Percentiles rank a stretch among this genome's conserved stretches.
phyloP scores from a whole-genome alignment of 2,797 vertebrate species.

The Forpus xanthops region DNA sequence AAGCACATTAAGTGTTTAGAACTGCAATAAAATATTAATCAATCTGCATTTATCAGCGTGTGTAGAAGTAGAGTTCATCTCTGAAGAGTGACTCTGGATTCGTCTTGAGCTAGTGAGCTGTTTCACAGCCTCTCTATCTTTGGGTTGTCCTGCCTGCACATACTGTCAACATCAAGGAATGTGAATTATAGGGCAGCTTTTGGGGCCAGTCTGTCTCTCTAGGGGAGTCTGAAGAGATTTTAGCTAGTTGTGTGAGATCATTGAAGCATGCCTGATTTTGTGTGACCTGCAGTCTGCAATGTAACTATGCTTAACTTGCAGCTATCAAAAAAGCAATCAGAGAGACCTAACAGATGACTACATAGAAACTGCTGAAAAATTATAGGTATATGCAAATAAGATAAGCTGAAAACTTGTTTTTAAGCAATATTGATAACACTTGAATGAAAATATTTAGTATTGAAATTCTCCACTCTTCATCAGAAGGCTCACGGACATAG shows the following conservation, averaged over 20 bases:
- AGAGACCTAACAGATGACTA: neutral
- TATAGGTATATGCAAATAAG: neutral
- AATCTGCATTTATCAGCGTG: neutral
- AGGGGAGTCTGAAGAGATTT: neutral
- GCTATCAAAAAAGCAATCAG: neutral
- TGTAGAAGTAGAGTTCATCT: neutral
- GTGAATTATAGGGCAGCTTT: neutral
- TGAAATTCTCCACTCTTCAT: neutral
- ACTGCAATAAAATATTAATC: neutral
- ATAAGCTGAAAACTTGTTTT: neutral
- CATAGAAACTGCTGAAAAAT: neutral
- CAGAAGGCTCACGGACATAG: neutral
- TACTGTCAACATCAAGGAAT: neutral
- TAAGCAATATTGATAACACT: neutral
- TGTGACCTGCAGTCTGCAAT: neutral
- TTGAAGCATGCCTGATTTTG: neutral
- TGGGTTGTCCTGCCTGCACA: neutral
- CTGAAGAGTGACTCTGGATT: neutral
- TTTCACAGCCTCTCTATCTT: neutral
- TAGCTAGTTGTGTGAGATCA: neutral
- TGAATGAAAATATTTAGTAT: neutral
- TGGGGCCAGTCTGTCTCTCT: neutral
- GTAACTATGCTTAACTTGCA: neutral
- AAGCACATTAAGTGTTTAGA: neutral
- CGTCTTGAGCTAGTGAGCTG: neutral